Conservation (phyloP, 1,140 invertebrate genomes). For the Drosophila willistoni region DNA sequence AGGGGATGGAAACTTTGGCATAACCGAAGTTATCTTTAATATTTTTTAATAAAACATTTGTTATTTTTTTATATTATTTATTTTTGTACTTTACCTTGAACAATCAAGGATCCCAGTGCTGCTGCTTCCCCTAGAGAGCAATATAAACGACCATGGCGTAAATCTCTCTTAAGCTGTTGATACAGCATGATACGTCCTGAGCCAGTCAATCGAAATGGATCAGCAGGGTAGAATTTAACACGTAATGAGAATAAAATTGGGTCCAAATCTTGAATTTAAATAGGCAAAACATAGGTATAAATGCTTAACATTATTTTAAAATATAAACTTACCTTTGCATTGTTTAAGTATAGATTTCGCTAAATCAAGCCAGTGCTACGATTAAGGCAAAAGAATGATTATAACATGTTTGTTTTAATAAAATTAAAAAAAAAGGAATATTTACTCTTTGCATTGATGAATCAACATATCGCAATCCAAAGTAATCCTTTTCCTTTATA, state of each 20-base stretch:
- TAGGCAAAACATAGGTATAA: not conserved
- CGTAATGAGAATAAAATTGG: conserved; percentile 95
- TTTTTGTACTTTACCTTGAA: conserved; percentile 89
- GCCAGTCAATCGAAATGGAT: conserved; percentile 87
- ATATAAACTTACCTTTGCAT: conserved; percentile 91
- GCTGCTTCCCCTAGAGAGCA: conserved; percentile 95
- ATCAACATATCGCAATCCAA: conserved; percentile 97
- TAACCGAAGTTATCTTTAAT: too few species aligned
- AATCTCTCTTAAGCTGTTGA: conserved; percentile 96
- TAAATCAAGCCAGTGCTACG: conserved; percentile 98
- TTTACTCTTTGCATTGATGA: conserved; percentile 94
- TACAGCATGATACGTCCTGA: conserved; percentile 86
- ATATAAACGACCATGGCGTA: conserved; percentile 96
- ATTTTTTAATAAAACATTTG: too few species aligned
- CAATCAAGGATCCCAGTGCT: conserved; percentile 94
- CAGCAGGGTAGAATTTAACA: conserved; percentile 97
- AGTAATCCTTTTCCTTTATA: conserved; percentile 98
- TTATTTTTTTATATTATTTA: not conserved
- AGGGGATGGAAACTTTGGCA: too few species aligned
- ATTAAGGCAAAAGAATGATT: conserved; percentile 2
- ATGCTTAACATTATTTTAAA: not conserved
- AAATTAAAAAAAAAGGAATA: conserved; percentile 10
- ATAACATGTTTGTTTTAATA: not conserved
- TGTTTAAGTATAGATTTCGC: conserved; percentile 96
- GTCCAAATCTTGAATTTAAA: conserved; percentile 87